These are phyloP conservation scores for Notospermus geniculatus DNA, from an alignment of 1,140 invertebrate species.

Conservation along the genomic window DNA sequence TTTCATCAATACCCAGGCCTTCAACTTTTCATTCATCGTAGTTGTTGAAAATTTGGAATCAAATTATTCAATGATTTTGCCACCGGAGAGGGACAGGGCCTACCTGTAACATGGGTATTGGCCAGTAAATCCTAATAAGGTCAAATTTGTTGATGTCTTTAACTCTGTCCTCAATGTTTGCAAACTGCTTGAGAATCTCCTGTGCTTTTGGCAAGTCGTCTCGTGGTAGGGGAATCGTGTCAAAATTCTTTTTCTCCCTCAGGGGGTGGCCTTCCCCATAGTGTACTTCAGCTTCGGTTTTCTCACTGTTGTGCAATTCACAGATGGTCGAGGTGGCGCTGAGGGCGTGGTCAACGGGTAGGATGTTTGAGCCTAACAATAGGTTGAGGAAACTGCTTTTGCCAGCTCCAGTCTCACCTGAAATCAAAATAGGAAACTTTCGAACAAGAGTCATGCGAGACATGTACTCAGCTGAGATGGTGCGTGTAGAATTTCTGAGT, in stretches of 20 bases:
- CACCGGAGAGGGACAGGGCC: no score
- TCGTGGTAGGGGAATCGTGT: no score
- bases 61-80: no score
- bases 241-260: conserved; percentile 1
- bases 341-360: conserved; percentile 31
- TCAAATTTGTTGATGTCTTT: neutral
- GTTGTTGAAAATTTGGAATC: neutral
- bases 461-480: neutral
- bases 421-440: neutral
- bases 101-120: conserved; percentile 10
- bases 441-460: no score
- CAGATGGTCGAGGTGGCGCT: conserved; percentile 37
- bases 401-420: conserved; percentile 14
- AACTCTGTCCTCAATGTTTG: neutral
- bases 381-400: conserved; percentile 34
- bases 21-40: neutral
- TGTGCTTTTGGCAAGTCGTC: neutral
- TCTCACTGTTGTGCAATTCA: conserved; percentile 30
- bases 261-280: neutral
- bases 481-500: neutral
- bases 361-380: conserved; percentile 28
- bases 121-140: conserved; percentile 9
- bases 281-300: neutral
- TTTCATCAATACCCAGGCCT: neutral
- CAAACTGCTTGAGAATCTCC: neutral